Evolutionary conservation across 1,140 invertebrate genomes (phyloP).

Genomic region (Drosophila elegans): DNA sequence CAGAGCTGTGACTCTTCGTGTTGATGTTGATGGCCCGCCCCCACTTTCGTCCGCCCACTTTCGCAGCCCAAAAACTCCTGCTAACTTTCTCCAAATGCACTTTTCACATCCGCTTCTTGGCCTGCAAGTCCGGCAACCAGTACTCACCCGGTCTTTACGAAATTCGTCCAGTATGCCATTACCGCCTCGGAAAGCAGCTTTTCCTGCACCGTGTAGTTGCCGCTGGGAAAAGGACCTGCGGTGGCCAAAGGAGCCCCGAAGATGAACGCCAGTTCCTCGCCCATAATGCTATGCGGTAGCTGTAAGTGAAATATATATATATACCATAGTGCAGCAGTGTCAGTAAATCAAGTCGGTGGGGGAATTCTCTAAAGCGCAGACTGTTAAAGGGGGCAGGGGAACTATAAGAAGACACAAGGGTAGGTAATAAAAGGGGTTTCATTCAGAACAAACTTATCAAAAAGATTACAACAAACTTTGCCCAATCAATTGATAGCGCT

Average conservation of each 20-base stretch:
- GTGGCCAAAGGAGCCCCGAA: slow-evolving; percentile 94
- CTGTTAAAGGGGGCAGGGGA: not conserved
- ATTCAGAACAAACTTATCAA: too few relatives aligned
- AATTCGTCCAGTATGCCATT: slow-evolving; percentile 95
- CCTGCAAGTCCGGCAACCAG: slow-evolving; percentile 26
- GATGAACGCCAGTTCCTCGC: slow-evolving; percentile 96
- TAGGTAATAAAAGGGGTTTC: slow-evolving; percentile 1
- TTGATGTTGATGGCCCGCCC: slow-evolving; percentile 48
- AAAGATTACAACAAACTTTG: too few relatives aligned
- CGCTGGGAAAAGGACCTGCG: slow-evolving; percentile 89
- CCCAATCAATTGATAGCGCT: too few relatives aligned
- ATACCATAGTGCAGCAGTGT: slow-evolving; percentile 8
- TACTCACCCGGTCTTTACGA: slow-evolving; percentile 93
- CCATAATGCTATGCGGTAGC: slow-evolving; percentile 89
- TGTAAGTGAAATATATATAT: slow-evolving; percentile 54
- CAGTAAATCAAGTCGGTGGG: slow-evolving; percentile 23
- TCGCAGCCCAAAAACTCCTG: not conserved
- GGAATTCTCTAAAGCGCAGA: slow-evolving; percentile 30
- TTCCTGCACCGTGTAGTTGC: slow-evolving; percentile 91
- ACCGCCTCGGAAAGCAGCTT: slow-evolving; percentile 92
- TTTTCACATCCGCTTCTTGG: slow-evolving; percentile 60
- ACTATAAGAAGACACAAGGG: slow-evolving; percentile 16
- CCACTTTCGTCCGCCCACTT: not conserved
- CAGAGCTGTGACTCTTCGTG: slow-evolving; percentile 60
- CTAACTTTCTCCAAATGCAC: slow-evolving; percentile 69